Percentiles rank a stretch among this genome's conserved stretches.
phyloP scores from a whole-genome alignment of 2,888 invertebrate genomes.

The Cybosia mesomella region DNA sequence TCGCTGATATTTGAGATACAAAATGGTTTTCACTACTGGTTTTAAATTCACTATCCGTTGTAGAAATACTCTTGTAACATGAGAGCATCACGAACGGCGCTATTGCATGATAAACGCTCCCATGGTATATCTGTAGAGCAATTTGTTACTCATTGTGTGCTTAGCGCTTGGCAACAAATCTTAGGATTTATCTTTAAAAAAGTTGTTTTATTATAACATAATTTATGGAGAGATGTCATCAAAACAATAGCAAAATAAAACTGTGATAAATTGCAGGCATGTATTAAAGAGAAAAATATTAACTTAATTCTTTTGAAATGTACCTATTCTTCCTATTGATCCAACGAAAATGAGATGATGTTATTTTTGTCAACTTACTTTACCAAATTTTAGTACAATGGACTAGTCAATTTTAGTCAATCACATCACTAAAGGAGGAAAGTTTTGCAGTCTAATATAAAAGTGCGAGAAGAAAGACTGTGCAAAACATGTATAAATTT shows the following conservation, averaged over 20 bases:
- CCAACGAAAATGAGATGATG: conserved; percentile 16
- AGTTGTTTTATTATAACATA: conserved; percentile 29
- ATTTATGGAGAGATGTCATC: conserved; percentile 35
- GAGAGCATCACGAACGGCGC: conserved; percentile 47
- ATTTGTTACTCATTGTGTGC: conserved; percentile 72
- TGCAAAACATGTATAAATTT: conserved; percentile 39
- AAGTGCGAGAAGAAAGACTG: conserved; percentile 27
- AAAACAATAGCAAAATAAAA: conserved; percentile 30
- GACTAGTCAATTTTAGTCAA: conserved; percentile 23
- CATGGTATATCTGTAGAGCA: conserved; percentile 57
- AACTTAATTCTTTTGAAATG: neutral
- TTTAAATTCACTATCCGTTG: conserved; percentile 44
- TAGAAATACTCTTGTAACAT: conserved; percentile 38
- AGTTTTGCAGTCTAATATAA: conserved; percentile 37
- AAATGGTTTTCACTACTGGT: conserved; percentile 13
- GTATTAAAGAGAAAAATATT: conserved; percentile 18
- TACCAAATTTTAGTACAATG: conserved; percentile 23
- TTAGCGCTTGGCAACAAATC: conserved; percentile 46
- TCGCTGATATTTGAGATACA: neutral
- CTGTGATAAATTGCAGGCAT: conserved; percentile 37
- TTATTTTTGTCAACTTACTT: conserved; percentile 16
- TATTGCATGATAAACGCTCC: conserved; percentile 57
- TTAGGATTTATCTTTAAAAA: conserved; percentile 52
- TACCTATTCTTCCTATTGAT: neutral
- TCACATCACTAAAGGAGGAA: conserved; percentile 30